Evolutionary conservation across 64 coral and sea anemone species (phyloP).

Genomic region (Exaiptasia diaphana): DNA sequence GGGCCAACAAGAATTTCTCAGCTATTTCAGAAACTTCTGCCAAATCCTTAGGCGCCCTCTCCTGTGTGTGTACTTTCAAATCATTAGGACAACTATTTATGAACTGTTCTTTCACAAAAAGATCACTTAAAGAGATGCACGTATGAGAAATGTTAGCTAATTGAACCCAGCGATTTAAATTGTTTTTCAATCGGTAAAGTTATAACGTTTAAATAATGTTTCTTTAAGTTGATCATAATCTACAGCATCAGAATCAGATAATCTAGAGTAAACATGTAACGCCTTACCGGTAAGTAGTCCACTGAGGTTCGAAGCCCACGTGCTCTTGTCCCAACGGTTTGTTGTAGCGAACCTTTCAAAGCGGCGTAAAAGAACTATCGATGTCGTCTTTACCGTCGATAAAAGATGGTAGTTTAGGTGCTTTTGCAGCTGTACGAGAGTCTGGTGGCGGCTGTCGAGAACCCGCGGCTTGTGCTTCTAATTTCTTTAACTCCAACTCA

Average conservation of each 20-base stretch:
- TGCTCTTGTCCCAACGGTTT: slow-evolving; percentile 1
- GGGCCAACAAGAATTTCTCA: too few relatives aligned
- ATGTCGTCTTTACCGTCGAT: too few relatives aligned
- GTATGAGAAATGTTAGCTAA: background rate
- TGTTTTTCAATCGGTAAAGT: background rate
- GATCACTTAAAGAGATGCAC: background rate
- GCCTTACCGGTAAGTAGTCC: background rate
- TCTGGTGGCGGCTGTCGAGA: too few relatives aligned
- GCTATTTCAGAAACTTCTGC: background rate
- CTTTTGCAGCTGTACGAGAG: too few relatives aligned
- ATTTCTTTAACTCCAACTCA: too few relatives aligned
- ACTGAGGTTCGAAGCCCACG: slow-evolving; percentile 10
- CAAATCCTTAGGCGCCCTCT: background rate
- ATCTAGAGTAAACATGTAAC: background rate
- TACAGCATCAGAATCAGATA: background rate
- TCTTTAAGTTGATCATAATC: background rate
- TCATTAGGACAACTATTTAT: background rate
- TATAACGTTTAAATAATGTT: background rate
- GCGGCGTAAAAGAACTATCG: too few relatives aligned
- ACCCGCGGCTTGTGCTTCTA: too few relatives aligned
- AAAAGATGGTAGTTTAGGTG: too few relatives aligned
- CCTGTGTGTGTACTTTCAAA: background rate
- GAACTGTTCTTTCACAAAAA: background rate
- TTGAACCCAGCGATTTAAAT: background rate
- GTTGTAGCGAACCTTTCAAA: slow-evolving; percentile 3